Percentiles rank a stretch among this genome's conserved stretches.
These are phyloP conservation scores for Dissostichus mawsoni DNA, from an alignment of 2,113 vertebrate genomes.

Conservation along the genomic window DNA sequence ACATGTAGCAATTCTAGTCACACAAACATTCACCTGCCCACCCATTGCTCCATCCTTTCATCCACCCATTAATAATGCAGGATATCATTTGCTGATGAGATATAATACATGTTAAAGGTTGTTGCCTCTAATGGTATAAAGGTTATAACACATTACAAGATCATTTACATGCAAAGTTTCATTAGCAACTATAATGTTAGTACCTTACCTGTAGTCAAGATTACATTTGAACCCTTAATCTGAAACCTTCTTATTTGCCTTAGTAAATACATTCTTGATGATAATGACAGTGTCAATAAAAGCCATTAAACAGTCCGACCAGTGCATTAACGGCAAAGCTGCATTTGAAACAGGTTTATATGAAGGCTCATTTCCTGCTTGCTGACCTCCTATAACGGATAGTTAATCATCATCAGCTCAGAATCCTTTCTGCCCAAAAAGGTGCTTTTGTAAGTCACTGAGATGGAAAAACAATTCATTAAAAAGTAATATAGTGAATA, in stretches of 20 bases:
- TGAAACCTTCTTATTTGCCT: slow-evolving; percentile 8
- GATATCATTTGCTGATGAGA: slow-evolving; percentile 40
- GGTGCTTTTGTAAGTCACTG: slow-evolving; percentile 32
- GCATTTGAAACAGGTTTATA: slow-evolving; percentile 36
- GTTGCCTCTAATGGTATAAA: slow-evolving; percentile 39
- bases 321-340: slow-evolving; percentile 56
- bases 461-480: slow-evolving; percentile 59
- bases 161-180: too few species aligned
- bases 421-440: slow-evolving; percentile 34
- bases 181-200: background rate
- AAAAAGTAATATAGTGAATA: slow-evolving; percentile 30
- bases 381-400: slow-evolving; percentile 40
- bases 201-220: background rate
- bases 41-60: slow-evolving; percentile 5
- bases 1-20: background rate
- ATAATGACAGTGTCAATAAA: slow-evolving; percentile 31
- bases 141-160: slow-evolving; percentile 18
- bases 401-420: slow-evolving; percentile 35
- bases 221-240: background rate
- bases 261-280: slow-evolving; percentile 45
- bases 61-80: slow-evolving; percentile 26
- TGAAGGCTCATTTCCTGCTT: slow-evolving; percentile 55
- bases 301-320: slow-evolving; percentile 42
- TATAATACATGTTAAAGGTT: slow-evolving; percentile 33
- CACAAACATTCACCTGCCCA: background rate